Conservation (phyloP, 2,888 invertebrate species). For the Rosalia funebris region DNA sequence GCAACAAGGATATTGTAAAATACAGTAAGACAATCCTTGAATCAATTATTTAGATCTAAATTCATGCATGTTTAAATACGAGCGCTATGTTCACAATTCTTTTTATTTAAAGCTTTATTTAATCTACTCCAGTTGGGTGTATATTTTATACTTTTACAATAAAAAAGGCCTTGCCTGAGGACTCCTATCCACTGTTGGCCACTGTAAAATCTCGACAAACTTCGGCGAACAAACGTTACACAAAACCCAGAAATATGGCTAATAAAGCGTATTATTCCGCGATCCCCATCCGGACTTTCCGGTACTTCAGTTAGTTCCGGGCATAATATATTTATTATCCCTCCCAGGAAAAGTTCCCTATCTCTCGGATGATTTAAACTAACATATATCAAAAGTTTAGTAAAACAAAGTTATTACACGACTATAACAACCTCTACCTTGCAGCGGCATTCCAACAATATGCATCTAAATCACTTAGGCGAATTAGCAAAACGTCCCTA, state of each 20-base stretch:
- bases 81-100: too few relatives aligned
- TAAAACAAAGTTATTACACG: conserved; percentile 22
- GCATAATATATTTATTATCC: conserved; percentile 11
- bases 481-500: conserved; percentile 25
- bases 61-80: too few relatives aligned
- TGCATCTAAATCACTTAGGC: conserved; percentile 29
- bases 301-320: conserved; percentile 1
- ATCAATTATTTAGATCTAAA: too few relatives aligned
- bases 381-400: conserved; percentile 21
- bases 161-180: too few relatives aligned
- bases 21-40: too few relatives aligned
- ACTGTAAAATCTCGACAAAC: too few relatives aligned
- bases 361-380: conserved; percentile 7
- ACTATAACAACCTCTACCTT: conserved; percentile 10
- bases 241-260: neutral
- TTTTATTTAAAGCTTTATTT: too few relatives aligned
- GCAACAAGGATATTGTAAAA: too few relatives aligned
- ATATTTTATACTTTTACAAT: too few relatives aligned
- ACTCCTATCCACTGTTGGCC: too few relatives aligned
- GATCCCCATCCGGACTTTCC: neutral
- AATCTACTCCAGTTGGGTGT: too few relatives aligned
- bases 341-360: conserved; percentile 10
- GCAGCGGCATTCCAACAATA: conserved; percentile 14
- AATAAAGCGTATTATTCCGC: neutral
- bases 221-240: neutral